Conservation (phyloP, 2,113 vertebrate genomes). For the Catharus fuscescens region DNA sequence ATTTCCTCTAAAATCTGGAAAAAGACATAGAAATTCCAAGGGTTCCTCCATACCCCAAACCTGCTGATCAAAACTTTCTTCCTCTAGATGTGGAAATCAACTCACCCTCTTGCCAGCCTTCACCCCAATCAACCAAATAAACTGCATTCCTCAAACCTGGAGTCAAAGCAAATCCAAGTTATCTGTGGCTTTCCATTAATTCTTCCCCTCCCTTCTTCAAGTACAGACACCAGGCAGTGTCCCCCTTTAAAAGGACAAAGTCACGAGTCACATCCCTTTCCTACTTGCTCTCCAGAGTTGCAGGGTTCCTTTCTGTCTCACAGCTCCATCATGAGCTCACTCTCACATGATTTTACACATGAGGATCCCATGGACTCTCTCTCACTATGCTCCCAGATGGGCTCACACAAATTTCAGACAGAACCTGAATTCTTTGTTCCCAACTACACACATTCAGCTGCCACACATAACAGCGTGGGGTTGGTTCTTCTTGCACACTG, state of each 20-base stretch:
- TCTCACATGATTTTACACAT: not conserved
- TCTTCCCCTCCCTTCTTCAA: not conserved
- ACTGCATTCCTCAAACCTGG: not conserved
- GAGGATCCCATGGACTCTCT: not conserved
- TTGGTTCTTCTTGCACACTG: not conserved
- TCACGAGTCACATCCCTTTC: not conserved
- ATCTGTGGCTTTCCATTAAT: not conserved
- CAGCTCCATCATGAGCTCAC: rapidly evolving
- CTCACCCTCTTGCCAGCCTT: not conserved
- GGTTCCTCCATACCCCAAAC: not conserved
- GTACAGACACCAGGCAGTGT: not conserved
- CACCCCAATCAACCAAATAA: not conserved
- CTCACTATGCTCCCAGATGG: not conserved
- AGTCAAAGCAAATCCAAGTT: not conserved
- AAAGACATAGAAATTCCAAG: not conserved
- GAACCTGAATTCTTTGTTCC: not conserved
- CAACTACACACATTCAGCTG: not conserved
- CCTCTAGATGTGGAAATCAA: not conserved
- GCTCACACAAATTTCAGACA: not conserved
- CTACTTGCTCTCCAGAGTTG: not conserved
- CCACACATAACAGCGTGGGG: not conserved
- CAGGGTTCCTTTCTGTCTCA: not conserved
- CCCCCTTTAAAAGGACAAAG: not conserved
- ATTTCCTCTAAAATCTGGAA: not conserved
- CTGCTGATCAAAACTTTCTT: not conserved